A percentile compares a stretch with the other conserved stretches of the same genome.
Evolutionary conservation across 2,888 invertebrate genomes (phyloP).

Genomic region (Thecophora atra): DNA sequence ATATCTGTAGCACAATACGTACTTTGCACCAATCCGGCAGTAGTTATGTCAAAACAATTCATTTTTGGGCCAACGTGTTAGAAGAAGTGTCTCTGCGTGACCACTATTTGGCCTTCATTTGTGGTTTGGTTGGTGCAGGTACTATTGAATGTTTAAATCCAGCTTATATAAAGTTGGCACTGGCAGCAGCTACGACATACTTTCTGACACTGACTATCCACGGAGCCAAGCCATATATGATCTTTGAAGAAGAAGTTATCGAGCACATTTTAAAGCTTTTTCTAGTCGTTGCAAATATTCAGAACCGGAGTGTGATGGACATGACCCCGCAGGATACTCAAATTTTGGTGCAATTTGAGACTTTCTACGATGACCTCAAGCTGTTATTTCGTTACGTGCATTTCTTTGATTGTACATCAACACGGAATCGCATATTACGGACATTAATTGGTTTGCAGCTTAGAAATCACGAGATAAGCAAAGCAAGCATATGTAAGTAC

Average conservation of each 20-base stretch:
- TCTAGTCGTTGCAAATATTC: slow-evolving; percentile 52
- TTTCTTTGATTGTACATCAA: slow-evolving; percentile 58
- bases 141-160: slow-evolving; percentile 49
- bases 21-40: slow-evolving; percentile 52
- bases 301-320: slow-evolving; percentile 43
- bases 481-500: slow-evolving; percentile 59
- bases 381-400: slow-evolving; percentile 63
- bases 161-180: slow-evolving; percentile 53
- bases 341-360: slow-evolving; percentile 59
- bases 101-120: slow-evolving; percentile 59
- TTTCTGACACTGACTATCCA: slow-evolving; percentile 62
- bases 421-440: slow-evolving; percentile 56
- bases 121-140: slow-evolving; percentile 54
- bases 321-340: slow-evolving; percentile 50
- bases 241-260: slow-evolving; percentile 63
- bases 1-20: slow-evolving; percentile 57
- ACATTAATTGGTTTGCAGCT: slow-evolving; percentile 58
- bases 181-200: slow-evolving; percentile 58
- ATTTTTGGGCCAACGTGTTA: slow-evolving; percentile 61
- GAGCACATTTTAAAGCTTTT: slow-evolving; percentile 59
- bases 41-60: slow-evolving; percentile 57
- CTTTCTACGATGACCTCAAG: slow-evolving; percentile 62
- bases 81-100: slow-evolving; percentile 54
- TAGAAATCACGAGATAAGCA: slow-evolving; percentile 57
- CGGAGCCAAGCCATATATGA: slow-evolving; percentile 61